Base-by-base conservation (phyloP, 2,888 invertebrate genomes). In the Netelia fuscicornis region DNA sequence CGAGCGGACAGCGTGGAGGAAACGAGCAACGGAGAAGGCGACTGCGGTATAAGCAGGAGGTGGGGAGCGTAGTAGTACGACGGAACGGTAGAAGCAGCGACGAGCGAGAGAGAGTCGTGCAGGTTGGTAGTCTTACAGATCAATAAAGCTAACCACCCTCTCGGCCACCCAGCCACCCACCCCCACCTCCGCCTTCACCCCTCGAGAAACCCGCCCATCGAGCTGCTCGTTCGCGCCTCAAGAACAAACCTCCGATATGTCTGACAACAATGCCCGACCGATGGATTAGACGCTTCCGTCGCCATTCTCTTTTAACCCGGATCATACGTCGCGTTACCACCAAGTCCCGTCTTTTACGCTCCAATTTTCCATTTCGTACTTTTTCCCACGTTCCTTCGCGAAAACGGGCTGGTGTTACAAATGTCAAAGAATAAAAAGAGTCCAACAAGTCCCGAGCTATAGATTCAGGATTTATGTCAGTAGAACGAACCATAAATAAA, bases 91-190 rank as follows among this genome's bases (percentile, higher is more conserved):
- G 86, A 87, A 84, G 79, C 85, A 71, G 83, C 82, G 87, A 87
- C 86, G 85, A 86, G 88, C 85, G 88, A 89, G 88, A 87, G 88
- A 89, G 90, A 87, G 88, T 77, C 90, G 88, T 90, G 91, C 92
- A 92, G 90, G 91, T 91, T 90, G 92, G 92, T 90, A 94, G 93
- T 93, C 93, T 93, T 94, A 93, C 93, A 93, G 93, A 93, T 94
- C 93, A 94, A 94, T 94, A 94, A 93, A 93, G 93, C 93, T 93
- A 93, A 93, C 93, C 93, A 92, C 91, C 93, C 92, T 89, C 90
- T 85, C 86, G 58, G 20, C 58, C 58, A 87, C 85, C 85, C 88
- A 89, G 88, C 89, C 88, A 85, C 84, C 89, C 89, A 88, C 89
- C 90, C 86, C 72, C 72, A 80, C 58, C 54, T 71, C 74, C 80